Evolutionary conservation across 2,113 vertebrate species (phyloP).

Genomic region (Oplegnathus fasciatus): DNA sequence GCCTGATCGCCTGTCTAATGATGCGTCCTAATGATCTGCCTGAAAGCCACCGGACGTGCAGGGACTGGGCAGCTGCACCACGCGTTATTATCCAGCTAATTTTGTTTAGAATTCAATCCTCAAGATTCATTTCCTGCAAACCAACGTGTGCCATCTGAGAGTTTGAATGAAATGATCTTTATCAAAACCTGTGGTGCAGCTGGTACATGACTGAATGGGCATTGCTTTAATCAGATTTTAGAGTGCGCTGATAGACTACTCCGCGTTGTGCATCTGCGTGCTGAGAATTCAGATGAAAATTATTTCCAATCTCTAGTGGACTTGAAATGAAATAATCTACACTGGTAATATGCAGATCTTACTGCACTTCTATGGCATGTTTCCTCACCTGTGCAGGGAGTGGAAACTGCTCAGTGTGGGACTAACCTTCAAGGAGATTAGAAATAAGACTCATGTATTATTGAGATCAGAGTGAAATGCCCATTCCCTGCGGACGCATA

Average conservation of each 20-base stretch:
- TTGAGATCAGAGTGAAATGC: slow-evolving; percentile 16
- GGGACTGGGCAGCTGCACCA: background rate
- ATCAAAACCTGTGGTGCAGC: slow-evolving; percentile 24
- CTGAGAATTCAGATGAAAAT: slow-evolving; percentile 40
- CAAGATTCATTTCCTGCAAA: slow-evolving; percentile 57
- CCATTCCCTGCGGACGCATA: slow-evolving; percentile 27
- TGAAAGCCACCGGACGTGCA: background rate
- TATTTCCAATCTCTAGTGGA: background rate
- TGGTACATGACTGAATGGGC: slow-evolving; percentile 3
- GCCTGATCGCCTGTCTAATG: slow-evolving; percentile 23
- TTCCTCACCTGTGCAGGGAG: slow-evolving; percentile 14
- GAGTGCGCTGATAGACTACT: slow-evolving; percentile 38
- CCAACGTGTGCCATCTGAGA: slow-evolving; percentile 7
- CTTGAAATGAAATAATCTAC: slow-evolving; percentile 31
- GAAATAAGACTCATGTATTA: slow-evolving; percentile 29
- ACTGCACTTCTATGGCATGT: background rate
- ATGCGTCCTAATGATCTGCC: slow-evolving; percentile 21
- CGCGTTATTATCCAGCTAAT: slow-evolving; percentile 43
- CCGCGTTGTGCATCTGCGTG: slow-evolving; percentile 10
- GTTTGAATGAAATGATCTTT: slow-evolving; percentile 51
- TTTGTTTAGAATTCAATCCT: slow-evolving; percentile 48
- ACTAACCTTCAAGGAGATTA: slow-evolving; percentile 50
- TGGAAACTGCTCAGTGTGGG: background rate
- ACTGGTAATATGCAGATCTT: slow-evolving; percentile 4
- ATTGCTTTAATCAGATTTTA: slow-evolving; percentile 61